phyloP scores from a whole-genome alignment of 2,888 invertebrate species.

The Lamproptera curius region DNA sequence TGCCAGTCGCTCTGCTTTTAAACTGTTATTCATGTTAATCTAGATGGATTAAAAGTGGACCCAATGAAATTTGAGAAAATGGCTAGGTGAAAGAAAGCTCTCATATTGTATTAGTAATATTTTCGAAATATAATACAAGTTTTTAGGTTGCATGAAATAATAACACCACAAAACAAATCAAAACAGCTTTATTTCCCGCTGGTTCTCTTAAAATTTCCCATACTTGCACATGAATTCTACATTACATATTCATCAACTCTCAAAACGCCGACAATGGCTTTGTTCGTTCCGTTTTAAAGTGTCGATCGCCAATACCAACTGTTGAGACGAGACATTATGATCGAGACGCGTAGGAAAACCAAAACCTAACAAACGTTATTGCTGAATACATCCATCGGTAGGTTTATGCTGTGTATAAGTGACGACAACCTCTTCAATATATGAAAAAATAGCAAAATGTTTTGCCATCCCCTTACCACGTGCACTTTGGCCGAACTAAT shows the following conservation, averaged over 20 bases:
- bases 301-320: conserved; percentile 4
- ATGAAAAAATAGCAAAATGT: conserved; percentile 22
- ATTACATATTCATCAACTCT: conserved; percentile 30
- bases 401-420: conserved; percentile 33
- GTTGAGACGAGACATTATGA: conserved; percentile 6
- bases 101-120: too few species aligned
- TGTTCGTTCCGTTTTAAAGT: conserved; percentile 16
- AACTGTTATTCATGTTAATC: too few species aligned
- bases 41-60: too few species aligned
- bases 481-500: conserved; percentile 34
- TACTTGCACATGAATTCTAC: conserved; percentile 60
- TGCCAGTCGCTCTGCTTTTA: too few species aligned
- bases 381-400: conserved; percentile 36
- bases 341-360: conserved; percentile 11
- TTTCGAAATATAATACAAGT: too few species aligned
- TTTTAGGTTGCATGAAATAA: conserved; percentile 34
- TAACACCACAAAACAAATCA: conserved; percentile 66
- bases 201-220: conserved; percentile 62
- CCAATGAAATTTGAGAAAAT: too few species aligned
- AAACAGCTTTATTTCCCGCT: conserved; percentile 75
- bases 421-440: conserved; percentile 33
- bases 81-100: too few species aligned
- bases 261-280: conserved; percentile 23
- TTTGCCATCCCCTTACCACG: conserved; percentile 32
- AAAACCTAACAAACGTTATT: conserved; percentile 27